Evolutionary conservation across 1,140 invertebrate species (phyloP), one percentile per base, ranked within the genome.

Genomic region (Euwallacea similis): DNA sequence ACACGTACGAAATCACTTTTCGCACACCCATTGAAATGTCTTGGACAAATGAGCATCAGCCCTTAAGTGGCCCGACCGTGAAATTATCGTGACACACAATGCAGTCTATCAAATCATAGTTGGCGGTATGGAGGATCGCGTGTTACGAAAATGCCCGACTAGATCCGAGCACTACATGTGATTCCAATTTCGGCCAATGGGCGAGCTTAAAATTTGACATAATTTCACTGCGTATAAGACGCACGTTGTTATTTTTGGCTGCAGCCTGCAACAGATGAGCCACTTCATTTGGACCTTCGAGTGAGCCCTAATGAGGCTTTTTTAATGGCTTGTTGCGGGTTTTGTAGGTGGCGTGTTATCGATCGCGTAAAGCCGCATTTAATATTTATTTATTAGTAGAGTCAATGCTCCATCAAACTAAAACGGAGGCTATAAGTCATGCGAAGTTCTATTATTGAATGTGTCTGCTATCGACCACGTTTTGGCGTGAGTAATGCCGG

Each of bases 61-160:
- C 16, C 16, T 59, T 54, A 44, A 67, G 9, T 59, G 56, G 15
- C 21, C 21, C 46, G 46, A 11, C 9, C 46, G 46, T 50, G 21
- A 60, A 42, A 11, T 11, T 33, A n/a, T 13, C 66, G 64, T 66
- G 53, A 11, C 9, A 55, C 53, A 55, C 64, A 33, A 56, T 66
- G 64, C 64, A 68, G 66, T 68, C 66, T 55, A 56, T 53, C 46
- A 50, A 66, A 66, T 59, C 66, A 59, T 60, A 47, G 66, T 68
- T 68, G 15, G 54, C 56, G 54, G n/a, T 15, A 46, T 15, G 59
- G 66, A 60, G 47, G 54, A 61, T 56, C 59, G 67, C 61, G 67
- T 63, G 61, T 63, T 16, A 42, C 67, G 67, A 7, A 62, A 42
- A 56, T 41, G 59, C 10, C 67, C 67, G 67, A 62, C 11, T 21